Evolutionary conservation across 2,113 vertebrate species (phyloP), one percentile per base, ranked within the genome.

Genomic region (Chelonoidis abingdonii): DNA sequence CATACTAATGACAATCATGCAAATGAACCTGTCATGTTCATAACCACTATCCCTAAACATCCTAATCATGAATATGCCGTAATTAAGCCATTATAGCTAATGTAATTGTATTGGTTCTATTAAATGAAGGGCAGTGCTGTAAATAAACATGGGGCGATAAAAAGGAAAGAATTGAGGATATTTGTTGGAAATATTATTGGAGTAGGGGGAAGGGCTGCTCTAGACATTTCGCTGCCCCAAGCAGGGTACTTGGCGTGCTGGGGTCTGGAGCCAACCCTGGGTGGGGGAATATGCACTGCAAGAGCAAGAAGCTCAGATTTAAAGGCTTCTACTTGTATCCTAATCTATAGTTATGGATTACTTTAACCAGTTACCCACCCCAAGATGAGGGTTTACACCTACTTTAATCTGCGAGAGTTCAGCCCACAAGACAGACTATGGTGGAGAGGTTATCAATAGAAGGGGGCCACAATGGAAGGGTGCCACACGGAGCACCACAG

Each of bases 71-170:
- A 97, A 97, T 97, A 95, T 96, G 95, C 93, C 94, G 91, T 97
- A 97, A 98, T 98, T 98, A 98, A 98, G 94, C 92, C 96, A 96
- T 96, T 97, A 91, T 62, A 97, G 95, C 93, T 95, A 95, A 91
- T 90, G 86, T 95, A 90, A 96, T 92, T 96, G 93, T 89, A 86
- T 97, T 96, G 96, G 92, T 95, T 97, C 69, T 95, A 80, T 95
- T 95, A 94, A 97, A 95, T 97, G 96, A 97, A 98, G 86, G 62
- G 93, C 52, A 94, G 92, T 86, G 94, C 89, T 96, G 96, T 97
- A 97, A 98, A 98, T 97, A 98, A 98, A 93, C 94, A 96, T 91
- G 87, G 81, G 88, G 84, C 94, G 93, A 97, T 93, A 92, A 95
- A 95, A 95, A 93, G 38, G 76, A 91, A 95, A 93, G 54, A 47